Base-by-base conservation (phyloP, 2,113 vertebrate species). In the Capreolus pygargus region DNA sequence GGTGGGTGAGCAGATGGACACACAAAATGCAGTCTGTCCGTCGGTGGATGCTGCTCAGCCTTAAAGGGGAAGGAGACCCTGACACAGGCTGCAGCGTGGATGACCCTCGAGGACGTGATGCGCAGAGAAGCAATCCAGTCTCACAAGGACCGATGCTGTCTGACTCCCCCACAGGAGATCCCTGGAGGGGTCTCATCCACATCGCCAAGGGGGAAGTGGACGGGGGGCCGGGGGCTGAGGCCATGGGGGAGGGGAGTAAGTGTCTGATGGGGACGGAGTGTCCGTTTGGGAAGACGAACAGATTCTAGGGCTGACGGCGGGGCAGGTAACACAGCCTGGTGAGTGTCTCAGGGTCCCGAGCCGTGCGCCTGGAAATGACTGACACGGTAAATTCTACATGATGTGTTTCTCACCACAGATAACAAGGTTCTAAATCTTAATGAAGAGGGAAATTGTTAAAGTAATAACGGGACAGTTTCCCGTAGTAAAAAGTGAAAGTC, bases 1-100 rank as follows among this genome's bases (percentile, higher is more conserved):
- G 2, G 2, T 0, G 11, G 83, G 36, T 11, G 27, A 33, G 45
- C 4, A 0, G 30, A 3, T 0, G 12, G 67, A 33, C 6, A 1
- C 47, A 14, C 11, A 27, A 19, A 6, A 0, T 0, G 1, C 1
- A 6, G 39, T 11, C 47, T 58, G 0, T 17, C 58, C 25, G 5
- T 39, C 4, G 3, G 0, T 0, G 23, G 50, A 1, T 0, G 0
- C 1, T 23, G 27, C 43, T 15, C 15, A 6, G 76, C 50, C 39
- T 5, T 30, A 15, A 7, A 45, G 11, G 6, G 23, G 30, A 9
- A 5, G 30, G 58, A n/a, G 0, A 1, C 0, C 8, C 19, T 5
- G 58, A 9, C 45, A 7, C 19, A 3, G 12, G 14, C 30, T 13
- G 6, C 81, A 2, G 3, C 14, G 0, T 1, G 36, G 9, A 2